Evolutionary conservation across 2,888 invertebrate genomes (phyloP).

Genomic region (Megastigmus dorsalis): DNA sequence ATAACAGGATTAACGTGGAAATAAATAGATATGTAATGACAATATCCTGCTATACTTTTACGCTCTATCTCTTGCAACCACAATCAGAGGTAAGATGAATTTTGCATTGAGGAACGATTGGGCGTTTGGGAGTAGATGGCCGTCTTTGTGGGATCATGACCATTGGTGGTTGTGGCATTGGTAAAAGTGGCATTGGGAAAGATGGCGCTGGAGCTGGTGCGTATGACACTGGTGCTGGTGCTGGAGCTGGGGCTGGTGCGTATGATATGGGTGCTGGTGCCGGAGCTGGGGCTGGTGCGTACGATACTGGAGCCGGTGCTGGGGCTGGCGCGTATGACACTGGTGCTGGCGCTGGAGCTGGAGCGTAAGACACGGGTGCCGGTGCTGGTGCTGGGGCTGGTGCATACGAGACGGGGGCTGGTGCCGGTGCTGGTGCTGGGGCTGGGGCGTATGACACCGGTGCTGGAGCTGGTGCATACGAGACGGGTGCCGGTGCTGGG

Average conservation of each 20-base stretch:
- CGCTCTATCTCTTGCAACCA: no score
- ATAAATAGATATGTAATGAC: no score
- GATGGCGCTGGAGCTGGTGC: neutral
- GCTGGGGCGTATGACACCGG: neutral
- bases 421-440: neutral
- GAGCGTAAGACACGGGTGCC: neutral
- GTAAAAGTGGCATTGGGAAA: no score
- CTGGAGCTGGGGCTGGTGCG: neutral
- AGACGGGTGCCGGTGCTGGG: neutral
- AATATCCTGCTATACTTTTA: no score
- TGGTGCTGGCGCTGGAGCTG: neutral
- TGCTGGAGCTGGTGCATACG: slow-evolving; percentile 15
- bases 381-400: neutral
- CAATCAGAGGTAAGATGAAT: neutral
- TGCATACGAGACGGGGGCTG: neutral
- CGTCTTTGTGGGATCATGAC: no score
- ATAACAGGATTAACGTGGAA: neutral
- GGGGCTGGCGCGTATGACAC: neutral
- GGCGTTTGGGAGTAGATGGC: no score
- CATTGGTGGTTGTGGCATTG: no score
- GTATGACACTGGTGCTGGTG: neutral
- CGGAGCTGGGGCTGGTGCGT: neutral
- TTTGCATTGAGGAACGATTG: no score
- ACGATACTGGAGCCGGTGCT: neutral
- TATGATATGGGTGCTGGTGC: neutral